Conservation (phyloP, 1,140 invertebrate species). For the Maniola jurtina region DNA sequence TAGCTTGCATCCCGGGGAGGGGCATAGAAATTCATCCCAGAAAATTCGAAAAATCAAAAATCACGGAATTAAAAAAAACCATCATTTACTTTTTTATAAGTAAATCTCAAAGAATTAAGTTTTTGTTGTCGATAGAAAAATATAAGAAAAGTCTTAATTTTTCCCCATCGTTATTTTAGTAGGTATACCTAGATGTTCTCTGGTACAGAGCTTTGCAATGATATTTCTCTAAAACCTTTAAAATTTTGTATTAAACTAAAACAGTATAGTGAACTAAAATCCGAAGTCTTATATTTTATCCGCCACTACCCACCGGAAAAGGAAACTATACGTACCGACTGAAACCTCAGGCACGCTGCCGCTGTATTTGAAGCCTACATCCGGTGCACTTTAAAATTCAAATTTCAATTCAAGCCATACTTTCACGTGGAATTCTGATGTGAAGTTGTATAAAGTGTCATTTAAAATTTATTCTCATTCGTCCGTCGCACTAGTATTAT, state of each 20-base stretch:
- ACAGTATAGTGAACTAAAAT: constrained; percentile 13
- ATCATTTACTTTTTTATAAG: no score
- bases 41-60: no score
- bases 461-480: constrained; percentile 17
- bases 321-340: constrained; percentile 42
- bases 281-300: constrained; percentile 37
- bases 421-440: constrained; percentile 20
- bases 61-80: no score
- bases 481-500: background rate
- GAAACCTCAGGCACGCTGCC: constrained; percentile 39
- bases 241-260: background rate
- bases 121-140: no score
- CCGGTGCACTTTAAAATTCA: constrained; percentile 38
- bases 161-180: no score
- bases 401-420: constrained; percentile 26
- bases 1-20: no score
- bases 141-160: no score
- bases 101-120: no score
- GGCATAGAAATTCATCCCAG: no score
- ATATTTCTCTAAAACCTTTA: no score
- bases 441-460: constrained; percentile 4
- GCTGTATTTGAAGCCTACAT: constrained; percentile 47
- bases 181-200: no score
- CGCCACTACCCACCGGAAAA: constrained; percentile 31
- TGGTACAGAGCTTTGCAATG: background rate